Base-by-base conservation (phyloP, 2,797 vertebrate species). In the Chiroxiphia lanceolata region DNA sequence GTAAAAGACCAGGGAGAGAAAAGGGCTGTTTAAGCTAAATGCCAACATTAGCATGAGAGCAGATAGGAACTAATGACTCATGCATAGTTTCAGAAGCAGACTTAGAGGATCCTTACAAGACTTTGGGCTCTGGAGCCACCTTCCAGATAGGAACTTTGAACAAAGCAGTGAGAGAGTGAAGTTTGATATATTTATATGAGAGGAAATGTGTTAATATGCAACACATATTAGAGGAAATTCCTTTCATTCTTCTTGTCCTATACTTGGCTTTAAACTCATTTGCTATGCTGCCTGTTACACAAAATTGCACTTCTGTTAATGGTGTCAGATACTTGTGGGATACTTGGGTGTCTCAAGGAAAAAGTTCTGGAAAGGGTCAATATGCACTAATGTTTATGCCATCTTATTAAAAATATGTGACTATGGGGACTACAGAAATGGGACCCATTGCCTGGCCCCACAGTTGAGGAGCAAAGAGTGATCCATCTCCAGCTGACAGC, bases 201-300 rank as follows among this genome's bases (percentile, higher is more conserved):
- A 50, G 22, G 8, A 69, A 67, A 20, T 29, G 4, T 77, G 42
- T 53, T 47, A 17, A 17, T 13, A 10, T 42, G 22, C 31, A 34
- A 4, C 5, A 26, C 2, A 8, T 11, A 15, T 50, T 51, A 33
- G 25, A 47, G 26, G 21, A 82, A 72, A 61, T 26, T 70, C 3
- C 17, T 89, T 83, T 74, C 3, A 6, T 45, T 90, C 15, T 75
- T 84, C 40, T 80, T 63, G 19, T 56, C 38, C 51, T 71, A 1
- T 15, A 10, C 29, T 59, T 88, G 65, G 9, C n/a, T 85, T 85
- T 89, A 53, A 83, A 42, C 22, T 68, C 38, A 21, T 29, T 59
- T 89, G n/a, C 34, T 80, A 3, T 0, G 1, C 38, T 72, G 22
- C 45, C 12, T 1, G 0, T 82, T 72, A 38, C 9, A 59, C 20